Conservation (phyloP, 2,113 vertebrate species). For the Cryptomyrus ogoouensis region DNA sequence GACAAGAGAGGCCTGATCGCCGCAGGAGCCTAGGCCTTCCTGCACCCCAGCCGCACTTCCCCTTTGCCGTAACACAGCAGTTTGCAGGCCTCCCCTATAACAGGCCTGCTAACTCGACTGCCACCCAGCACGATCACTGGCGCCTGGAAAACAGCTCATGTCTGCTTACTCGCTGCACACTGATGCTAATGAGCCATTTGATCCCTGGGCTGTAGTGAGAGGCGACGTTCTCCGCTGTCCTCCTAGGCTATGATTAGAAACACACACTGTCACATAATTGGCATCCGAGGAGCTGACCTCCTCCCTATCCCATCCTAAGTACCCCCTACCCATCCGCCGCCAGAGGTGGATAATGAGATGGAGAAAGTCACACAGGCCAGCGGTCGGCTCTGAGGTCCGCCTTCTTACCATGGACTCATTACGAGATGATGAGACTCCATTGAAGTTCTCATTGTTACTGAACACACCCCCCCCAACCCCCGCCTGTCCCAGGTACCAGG, state of each 20-base stretch:
- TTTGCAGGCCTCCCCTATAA: not conserved
- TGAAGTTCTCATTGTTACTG: not conserved
- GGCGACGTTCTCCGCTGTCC: not conserved
- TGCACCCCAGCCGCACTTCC: not conserved
- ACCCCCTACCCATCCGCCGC: not conserved
- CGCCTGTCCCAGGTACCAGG: too few species aligned
- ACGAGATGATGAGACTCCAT: not conserved
- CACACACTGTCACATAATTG: not conserved
- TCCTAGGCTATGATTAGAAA: not conserved
- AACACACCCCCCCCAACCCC: not conserved
- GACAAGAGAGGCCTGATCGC: not conserved
- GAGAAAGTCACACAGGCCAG: not conserved
- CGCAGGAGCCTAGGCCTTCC: too few species aligned
- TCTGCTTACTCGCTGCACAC: not conserved
- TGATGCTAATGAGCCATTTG: not conserved
- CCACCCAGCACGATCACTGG: not conserved
- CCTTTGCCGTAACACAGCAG: not conserved
- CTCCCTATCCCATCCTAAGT: not conserved
- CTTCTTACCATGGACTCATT: not conserved
- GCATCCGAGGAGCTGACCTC: not conserved
- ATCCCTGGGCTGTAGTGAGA: not conserved
- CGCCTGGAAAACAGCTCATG: not conserved
- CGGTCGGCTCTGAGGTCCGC: not conserved
- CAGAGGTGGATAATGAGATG: not conserved
- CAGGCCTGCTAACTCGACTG: not conserved